A percentile compares a stretch with the other conserved stretches of the same genome.
Conservation (phyloP, 2,888 invertebrate genomes). For the Drosophila recens region DNA sequence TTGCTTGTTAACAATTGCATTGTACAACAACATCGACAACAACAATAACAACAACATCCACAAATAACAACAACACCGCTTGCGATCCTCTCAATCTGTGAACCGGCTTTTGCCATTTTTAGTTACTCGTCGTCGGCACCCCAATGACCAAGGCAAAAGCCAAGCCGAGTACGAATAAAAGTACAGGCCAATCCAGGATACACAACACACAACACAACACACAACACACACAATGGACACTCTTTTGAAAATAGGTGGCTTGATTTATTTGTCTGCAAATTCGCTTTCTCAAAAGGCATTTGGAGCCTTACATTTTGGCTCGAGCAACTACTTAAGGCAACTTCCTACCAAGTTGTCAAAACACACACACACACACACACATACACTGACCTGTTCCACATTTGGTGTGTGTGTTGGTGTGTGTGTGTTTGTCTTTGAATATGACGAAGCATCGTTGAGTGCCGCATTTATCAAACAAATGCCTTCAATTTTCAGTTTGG, state of each 20-base stretch:
- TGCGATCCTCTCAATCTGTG: constrained; percentile 72
- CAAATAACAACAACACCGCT: constrained; percentile 33
- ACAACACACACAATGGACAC: constrained; percentile 67
- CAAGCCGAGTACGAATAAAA: constrained; percentile 3
- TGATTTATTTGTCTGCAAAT: constrained; percentile 83
- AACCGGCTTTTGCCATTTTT: constrained; percentile 72
- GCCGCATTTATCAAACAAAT: constrained; percentile 63
- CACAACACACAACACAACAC: background rate
- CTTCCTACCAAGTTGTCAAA: constrained; percentile 65
- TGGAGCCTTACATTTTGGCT: constrained; percentile 63
- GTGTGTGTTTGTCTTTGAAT: constrained; percentile 54
- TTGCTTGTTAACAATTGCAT: constrained; percentile 82
- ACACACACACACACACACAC: constrained; percentile 46
- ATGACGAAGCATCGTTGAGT: constrained; percentile 60
- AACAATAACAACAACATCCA: constrained; percentile 42
- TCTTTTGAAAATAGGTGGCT: constrained; percentile 79
- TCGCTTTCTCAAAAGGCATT: constrained; percentile 80
- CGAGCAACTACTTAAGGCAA: constrained; percentile 69
- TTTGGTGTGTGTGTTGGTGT: constrained; percentile 39
- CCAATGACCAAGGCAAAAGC: constrained; percentile 51
- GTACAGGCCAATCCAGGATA: constrained; percentile 46
- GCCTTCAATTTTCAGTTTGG: constrained; percentile 31
- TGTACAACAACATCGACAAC: constrained; percentile 69
- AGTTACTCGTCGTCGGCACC: constrained; percentile 67
- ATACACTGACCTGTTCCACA: constrained; percentile 52